phyloP scores from a whole-genome alignment of 2,888 invertebrate genomes.

The Microplitis deprimator region DNA sequence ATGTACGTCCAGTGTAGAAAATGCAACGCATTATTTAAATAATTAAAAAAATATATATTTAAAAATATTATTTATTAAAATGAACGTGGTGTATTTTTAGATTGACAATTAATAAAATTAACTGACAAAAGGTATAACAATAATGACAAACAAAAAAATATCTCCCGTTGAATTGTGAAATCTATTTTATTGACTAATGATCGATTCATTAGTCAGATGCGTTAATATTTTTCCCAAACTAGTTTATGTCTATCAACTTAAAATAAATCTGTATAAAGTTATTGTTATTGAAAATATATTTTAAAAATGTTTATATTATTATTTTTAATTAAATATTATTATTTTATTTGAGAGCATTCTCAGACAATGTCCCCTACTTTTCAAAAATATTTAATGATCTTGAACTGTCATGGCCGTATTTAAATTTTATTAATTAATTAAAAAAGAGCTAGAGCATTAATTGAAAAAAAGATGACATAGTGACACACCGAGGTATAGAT shows the following conservation, averaged over 20 bases:
- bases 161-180: neutral
- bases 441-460: no score
- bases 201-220: neutral
- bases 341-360: neutral
- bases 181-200: neutral
- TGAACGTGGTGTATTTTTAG: neutral
- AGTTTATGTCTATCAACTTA: neutral
- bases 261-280: neutral
- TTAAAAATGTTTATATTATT: neutral
- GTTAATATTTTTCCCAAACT: neutral
- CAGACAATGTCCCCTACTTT: no score
- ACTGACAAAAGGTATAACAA: neutral
- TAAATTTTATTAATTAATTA: no score
- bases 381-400: no score
- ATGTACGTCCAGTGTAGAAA: neutral
- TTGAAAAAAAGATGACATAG: no score
- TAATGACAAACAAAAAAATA: neutral
- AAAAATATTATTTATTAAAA: constrained; percentile 10
- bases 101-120: constrained; percentile 29
- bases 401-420: no score
- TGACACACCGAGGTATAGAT: no score
- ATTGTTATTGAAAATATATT: neutral
- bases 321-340: neutral
- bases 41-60: constrained; percentile 48
- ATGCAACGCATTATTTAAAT: constrained; percentile 47